Conservation (phyloP, 2,113 vertebrate species). For the Crotalus viridis region DNA sequence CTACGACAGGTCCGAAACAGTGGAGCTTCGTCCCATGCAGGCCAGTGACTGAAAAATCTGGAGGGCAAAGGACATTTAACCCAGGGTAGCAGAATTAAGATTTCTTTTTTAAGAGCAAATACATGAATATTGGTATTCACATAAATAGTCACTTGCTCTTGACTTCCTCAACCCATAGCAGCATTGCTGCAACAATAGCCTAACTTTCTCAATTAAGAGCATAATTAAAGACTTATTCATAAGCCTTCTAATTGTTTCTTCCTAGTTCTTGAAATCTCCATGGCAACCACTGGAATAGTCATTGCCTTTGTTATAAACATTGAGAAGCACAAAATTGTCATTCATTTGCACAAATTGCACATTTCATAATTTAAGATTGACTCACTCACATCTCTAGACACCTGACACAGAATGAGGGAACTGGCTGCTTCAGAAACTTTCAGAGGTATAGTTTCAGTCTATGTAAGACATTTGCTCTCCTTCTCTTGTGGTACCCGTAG, state of each 20-base stretch:
- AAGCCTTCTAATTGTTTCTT: constrained; percentile 39
- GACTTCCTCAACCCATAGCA: background rate
- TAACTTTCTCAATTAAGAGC: constrained; percentile 37
- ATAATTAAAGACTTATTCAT: constrained; percentile 52
- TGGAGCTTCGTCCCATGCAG: background rate
- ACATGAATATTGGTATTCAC: background rate
- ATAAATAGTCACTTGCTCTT: background rate
- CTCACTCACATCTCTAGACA: background rate
- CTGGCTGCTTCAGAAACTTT: background rate
- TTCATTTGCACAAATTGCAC: constrained; percentile 37
- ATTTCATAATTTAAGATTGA: background rate
- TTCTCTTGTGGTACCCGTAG: background rate
- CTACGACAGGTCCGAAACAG: background rate
- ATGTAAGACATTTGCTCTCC: constrained; percentile 35
- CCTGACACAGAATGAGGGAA: constrained; percentile 14
- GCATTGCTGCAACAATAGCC: constrained; percentile 26
- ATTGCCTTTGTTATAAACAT: constrained; percentile 54
- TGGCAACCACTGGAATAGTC: constrained; percentile 63
- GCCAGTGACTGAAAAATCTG: background rate
- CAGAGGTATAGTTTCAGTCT: background rate
- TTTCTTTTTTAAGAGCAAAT: background rate
- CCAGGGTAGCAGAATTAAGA: background rate
- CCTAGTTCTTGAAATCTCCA: constrained; percentile 64
- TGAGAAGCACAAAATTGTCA: constrained; percentile 53
- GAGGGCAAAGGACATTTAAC: background rate